These are phyloP conservation scores for Zaprionus bogoriensis DNA, from an alignment of 2,888 invertebrate genomes.

Conservation along the genomic window DNA sequence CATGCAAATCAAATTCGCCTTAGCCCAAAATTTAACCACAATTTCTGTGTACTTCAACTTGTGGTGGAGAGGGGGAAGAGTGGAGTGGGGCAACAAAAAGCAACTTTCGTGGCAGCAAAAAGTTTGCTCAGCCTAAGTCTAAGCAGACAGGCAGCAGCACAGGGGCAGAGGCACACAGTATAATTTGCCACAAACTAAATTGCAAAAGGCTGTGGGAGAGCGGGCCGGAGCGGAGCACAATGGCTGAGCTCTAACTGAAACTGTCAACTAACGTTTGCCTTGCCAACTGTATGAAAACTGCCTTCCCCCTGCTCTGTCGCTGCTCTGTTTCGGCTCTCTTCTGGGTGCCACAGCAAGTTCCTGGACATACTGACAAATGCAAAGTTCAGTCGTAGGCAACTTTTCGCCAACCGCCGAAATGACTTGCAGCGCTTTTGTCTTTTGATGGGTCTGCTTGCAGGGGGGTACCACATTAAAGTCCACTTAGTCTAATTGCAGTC, in stretches of 20 bases:
- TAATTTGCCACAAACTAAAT: constrained; percentile 53
- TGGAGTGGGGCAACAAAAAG: constrained; percentile 26
- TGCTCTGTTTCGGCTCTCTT: neutral
- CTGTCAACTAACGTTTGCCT: constrained; percentile 56
- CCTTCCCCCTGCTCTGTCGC: neutral
- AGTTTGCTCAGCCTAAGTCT: constrained; percentile 17
- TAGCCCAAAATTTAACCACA: constrained; percentile 26
- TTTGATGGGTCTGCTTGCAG: neutral
- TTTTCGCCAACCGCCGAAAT: constrained; percentile 61
- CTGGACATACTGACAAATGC: constrained; percentile 45
- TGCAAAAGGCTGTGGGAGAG: constrained; percentile 11
- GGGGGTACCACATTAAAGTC: constrained; percentile 62
- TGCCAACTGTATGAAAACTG: neutral
- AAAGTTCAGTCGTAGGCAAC: constrained; percentile 60
- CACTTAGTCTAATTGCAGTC: constrained; percentile 72
- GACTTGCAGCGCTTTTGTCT: constrained; percentile 56
- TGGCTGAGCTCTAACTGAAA: constrained; percentile 36
- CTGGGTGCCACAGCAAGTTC: constrained; percentile 30
- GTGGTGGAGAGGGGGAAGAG: constrained; percentile 1
- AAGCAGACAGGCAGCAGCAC: neutral
- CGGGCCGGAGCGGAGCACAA: constrained; percentile 4
- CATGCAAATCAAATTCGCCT: constrained; percentile 20
- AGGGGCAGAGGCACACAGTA: constrained; percentile 28
- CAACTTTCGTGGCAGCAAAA: too few relatives aligned
- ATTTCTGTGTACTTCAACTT: constrained; percentile 19